Percentiles rank a stretch among this genome's conserved stretches.
Conservation (phyloP, 2,888 invertebrate genomes). For the Folsomia manolachei region DNA sequence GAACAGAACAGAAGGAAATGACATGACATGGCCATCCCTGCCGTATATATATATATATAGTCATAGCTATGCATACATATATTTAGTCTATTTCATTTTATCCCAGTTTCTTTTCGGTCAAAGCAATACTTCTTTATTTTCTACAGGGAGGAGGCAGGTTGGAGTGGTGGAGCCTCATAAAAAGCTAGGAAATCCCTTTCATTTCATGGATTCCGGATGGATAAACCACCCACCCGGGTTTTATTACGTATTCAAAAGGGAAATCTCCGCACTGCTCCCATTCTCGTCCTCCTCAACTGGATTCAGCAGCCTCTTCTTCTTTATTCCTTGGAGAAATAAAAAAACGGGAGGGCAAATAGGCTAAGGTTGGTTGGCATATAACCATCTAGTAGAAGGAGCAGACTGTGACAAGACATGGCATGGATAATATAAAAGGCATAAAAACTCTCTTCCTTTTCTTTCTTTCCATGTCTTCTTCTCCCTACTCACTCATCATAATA, state of each 20-base stretch:
- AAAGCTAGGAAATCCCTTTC: constrained; percentile 7
- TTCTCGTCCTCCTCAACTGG: no score
- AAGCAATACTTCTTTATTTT: neutral
- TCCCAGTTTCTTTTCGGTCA: neutral
- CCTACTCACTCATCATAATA: neutral
- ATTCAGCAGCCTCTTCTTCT: no score
- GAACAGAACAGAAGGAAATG: no score
- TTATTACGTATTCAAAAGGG: constrained; percentile 9
- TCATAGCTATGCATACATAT: no score
- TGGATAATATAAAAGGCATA: constrained; percentile 15
- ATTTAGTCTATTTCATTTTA: constrained; percentile 14
- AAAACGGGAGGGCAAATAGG: neutral
- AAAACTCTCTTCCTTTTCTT: constrained; percentile 13
- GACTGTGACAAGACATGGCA: no score
- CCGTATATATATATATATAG: no score
- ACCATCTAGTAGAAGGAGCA: no score
- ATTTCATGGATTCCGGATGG: constrained; percentile 1
- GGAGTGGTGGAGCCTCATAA: neutral
- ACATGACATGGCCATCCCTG: no score
- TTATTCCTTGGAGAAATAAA: neutral
- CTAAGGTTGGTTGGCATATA: no score
- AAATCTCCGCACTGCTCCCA: constrained; percentile 17
- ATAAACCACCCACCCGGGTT: constrained; percentile 10
- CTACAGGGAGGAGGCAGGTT: neutral
- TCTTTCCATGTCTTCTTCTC: constrained; percentile 3